phyloP scores from a whole-genome alignment of 2,797 vertebrate species.

The Pantherophis alleghaniensis region DNA sequence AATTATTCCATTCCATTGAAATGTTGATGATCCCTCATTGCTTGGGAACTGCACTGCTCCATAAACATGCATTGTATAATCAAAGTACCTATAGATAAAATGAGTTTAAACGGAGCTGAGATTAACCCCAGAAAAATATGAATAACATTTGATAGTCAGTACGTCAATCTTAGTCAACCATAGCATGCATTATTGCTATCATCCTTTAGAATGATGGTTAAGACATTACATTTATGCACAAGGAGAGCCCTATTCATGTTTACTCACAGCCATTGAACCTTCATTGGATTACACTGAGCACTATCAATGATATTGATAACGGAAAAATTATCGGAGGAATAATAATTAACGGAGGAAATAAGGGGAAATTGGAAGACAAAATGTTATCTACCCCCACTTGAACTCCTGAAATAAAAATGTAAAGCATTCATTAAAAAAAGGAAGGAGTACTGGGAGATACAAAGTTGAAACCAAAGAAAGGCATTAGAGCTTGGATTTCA shows the following conservation, averaged over 20 bases:
- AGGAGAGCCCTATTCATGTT: background rate
- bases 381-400: background rate
- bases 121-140: background rate
- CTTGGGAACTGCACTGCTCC: background rate
- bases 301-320: background rate
- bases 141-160: background rate
- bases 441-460: background rate
- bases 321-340: no score
- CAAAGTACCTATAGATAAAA: background rate
- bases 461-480: background rate
- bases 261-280: background rate
- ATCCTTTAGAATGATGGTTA: background rate
- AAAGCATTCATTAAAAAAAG: background rate
- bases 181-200: background rate
- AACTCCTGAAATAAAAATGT: background rate
- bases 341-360: no score
- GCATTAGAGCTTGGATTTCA: background rate
- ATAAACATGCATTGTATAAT: background rate
- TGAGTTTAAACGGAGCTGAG: background rate
- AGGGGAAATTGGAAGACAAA: background rate
- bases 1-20: background rate
- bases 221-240: background rate
- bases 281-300: background rate
- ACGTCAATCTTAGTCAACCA: background rate
- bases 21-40: background rate